Evolutionary conservation across 2,888 invertebrate genomes (phyloP).

Genomic region (Abscondita cerata): DNA sequence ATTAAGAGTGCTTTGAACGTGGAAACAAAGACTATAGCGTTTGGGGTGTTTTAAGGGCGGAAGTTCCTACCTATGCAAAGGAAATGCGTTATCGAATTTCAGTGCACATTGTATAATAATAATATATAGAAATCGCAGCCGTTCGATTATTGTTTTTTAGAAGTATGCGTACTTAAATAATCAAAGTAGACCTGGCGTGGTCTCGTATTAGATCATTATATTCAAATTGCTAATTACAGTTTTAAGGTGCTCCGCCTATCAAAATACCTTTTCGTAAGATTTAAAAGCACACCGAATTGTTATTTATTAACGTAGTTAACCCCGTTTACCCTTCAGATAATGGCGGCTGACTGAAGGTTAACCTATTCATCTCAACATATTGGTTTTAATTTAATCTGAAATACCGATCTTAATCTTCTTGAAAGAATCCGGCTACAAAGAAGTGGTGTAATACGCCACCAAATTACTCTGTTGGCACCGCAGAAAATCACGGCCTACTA

Average conservation of each 20-base stretch:
- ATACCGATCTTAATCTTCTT: slow-evolving; percentile 40
- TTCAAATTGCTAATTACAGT: slow-evolving; percentile 47
- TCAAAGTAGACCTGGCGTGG: background rate
- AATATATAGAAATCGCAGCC: no score
- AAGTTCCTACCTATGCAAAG: slow-evolving; percentile 26
- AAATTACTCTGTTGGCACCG: slow-evolving; percentile 27
- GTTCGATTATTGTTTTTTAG: no score
- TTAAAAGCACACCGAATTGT: slow-evolving; percentile 35
- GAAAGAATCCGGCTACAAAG: slow-evolving; percentile 34
- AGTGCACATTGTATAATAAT: slow-evolving; percentile 30
- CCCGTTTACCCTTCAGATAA: slow-evolving; percentile 35
- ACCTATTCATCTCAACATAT: slow-evolving; percentile 39
- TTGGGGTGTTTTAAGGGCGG: slow-evolving; percentile 27
- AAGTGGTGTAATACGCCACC: slow-evolving; percentile 35
- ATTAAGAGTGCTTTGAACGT: background rate
- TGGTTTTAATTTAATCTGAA: slow-evolving; percentile 45
- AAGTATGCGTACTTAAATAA: no score
- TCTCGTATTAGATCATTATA: slow-evolving; percentile 39
- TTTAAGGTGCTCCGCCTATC: slow-evolving; percentile 39
- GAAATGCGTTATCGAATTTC: slow-evolving; percentile 40
- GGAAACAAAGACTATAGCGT: background rate
- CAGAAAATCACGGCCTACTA: slow-evolving; percentile 18
- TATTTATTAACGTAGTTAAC: slow-evolving; percentile 37
- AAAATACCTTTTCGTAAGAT: slow-evolving; percentile 32
- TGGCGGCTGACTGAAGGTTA: slow-evolving; percentile 34